Percentiles rank a stretch among this genome's conserved stretches.
Conservation (phyloP, 2,888 invertebrate genomes). For the Phorcus lineatus region DNA sequence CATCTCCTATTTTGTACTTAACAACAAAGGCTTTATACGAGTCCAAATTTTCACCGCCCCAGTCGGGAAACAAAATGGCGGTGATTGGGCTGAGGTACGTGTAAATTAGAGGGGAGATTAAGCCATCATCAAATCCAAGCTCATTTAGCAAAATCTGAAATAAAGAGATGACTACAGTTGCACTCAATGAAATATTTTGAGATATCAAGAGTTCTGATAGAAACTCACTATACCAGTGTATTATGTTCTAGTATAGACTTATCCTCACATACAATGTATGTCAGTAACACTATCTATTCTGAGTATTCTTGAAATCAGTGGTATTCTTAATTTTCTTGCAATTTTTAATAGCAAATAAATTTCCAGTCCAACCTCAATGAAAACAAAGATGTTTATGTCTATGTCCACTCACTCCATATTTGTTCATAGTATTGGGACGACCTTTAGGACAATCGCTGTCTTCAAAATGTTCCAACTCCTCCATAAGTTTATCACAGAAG, state of each 20-base stretch:
- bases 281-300: too few species aligned
- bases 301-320: too few species aligned
- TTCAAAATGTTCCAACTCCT: slow-evolving; percentile 75
- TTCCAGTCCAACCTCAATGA: too few species aligned
- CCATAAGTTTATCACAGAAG: slow-evolving; percentile 72
- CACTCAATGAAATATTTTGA: too few species aligned
- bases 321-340: too few species aligned
- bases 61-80: slow-evolving; percentile 71
- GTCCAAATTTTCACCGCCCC: slow-evolving; percentile 73
- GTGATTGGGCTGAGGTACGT: slow-evolving; percentile 72
- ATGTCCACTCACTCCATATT: slow-evolving; percentile 72
- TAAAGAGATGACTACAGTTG: background rate
- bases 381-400: too few species aligned
- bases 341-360: too few species aligned
- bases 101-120: slow-evolving; percentile 71
- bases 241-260: too few species aligned
- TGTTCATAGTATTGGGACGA: slow-evolving; percentile 77
- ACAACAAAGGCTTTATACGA: slow-evolving; percentile 77
- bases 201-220: too few species aligned
- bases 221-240: too few species aligned
- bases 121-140: slow-evolving; percentile 73
- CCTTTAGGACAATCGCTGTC: slow-evolving; percentile 73
- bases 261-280: too few species aligned
- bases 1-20: slow-evolving; percentile 71
- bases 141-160: slow-evolving; percentile 75